Percentiles rank a stretch among this genome's conserved stretches.
Evolutionary conservation across 2,113 vertebrate genomes (phyloP).

Genomic region (Phalacrocorax carbo): DNA sequence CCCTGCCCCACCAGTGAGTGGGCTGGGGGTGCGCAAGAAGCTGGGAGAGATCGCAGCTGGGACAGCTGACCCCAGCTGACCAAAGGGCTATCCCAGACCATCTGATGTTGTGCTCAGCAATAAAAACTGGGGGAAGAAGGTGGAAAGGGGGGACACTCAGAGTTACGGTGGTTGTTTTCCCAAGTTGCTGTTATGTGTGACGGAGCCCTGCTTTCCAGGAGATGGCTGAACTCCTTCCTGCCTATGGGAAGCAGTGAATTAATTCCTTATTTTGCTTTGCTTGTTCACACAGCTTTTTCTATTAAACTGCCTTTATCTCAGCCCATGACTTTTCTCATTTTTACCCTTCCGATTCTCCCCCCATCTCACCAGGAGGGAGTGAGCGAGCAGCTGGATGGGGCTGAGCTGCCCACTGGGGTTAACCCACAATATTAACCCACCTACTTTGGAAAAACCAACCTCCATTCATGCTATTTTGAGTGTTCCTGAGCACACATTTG

Average conservation of each 20-base stretch:
- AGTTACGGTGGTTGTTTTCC: not conserved
- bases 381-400: rapidly evolving
- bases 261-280: not conserved
- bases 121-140: not conserved
- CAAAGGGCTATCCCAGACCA: not conserved
- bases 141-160: not conserved
- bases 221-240: not conserved
- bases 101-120: not conserved
- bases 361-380: rapidly evolving
- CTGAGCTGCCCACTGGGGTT: not conserved
- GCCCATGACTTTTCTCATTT: not conserved
- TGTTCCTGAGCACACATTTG: rapidly evolving
- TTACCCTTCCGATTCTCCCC: not conserved
- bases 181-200: rapidly evolving
- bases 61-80: not conserved
- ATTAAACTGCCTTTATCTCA: not conserved
- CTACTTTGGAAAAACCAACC: not conserved
- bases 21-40: not conserved
- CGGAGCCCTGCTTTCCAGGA: not conserved
- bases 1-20: not conserved
- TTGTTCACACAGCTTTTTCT: not conserved
- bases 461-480: not conserved
- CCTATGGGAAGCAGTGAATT: rapidly evolving
- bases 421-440: not conserved
- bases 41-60: not conserved